Base-by-base conservation (phyloP, 2,888 invertebrate genomes). In the Harpagoxenus sublaevis region DNA sequence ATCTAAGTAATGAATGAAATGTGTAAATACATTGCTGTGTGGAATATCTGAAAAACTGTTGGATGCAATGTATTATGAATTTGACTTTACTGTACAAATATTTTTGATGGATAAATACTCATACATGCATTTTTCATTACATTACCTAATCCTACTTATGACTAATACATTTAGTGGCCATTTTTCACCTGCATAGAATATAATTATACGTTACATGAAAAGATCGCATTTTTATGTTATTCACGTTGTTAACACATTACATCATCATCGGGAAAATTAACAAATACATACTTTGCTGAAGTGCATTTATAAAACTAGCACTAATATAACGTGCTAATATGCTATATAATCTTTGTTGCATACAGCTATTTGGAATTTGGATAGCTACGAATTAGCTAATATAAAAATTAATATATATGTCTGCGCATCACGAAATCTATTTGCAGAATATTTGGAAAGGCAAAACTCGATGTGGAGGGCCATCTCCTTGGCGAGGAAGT, bases 371-470 rank as follows among this genome's bases (percentile, higher is more conserved):
- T 73, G 23, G 55, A 39, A 23, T 23, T 70, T 73, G 23, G 55
- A 39, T 28, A 23, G 9, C 6, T 5, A 42, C 4, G 6, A 48
- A 23, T 39, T 60, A 45, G 18, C 63, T 51, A 63, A 63, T 48
- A 53, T 51, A 45, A 62, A 23, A n/a, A 15, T 78, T 68, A n/a
- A 51, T 53, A 35, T 73, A 51, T 53, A 35, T 73, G 4, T 31
- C 70, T 31, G 66, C 9, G 39, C 71, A 81, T 70, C 42, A 12
- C 55, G n/a, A 73, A 51, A 82, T 83, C 65, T 39, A 51, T 84
- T 92, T 94, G 4, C 93, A 96, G 96, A 89, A 93, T 95, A 81
- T 94, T 95, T 89, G 95, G 95, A 74, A 94, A 94, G 89, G 93
- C 94, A 55, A 95, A 95, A 88, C 93, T 94, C 57, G 95, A 95